Evolutionary conservation across 2,113 vertebrate species (phyloP), one percentile per base, ranked within the genome.

Genomic region (Theristicus caerulescens): DNA sequence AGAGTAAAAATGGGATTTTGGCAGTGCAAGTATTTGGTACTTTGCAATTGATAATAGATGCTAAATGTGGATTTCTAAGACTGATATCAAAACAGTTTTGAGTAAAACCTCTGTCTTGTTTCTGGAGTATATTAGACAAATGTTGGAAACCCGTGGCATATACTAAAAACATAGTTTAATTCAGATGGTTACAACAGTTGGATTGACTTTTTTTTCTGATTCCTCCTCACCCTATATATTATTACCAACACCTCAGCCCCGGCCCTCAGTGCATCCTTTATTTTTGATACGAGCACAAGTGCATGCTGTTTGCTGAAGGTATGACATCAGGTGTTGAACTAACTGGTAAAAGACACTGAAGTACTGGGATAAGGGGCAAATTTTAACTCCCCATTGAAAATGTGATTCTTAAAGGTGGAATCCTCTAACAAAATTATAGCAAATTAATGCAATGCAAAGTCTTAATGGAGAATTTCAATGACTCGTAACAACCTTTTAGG

Each of bases 1-100:
- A 97, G 81, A 94, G 73, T 82, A 96, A 97, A 96, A 84, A 83
- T 89, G 52, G 27, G 74, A 81, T 84, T 90, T 94, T 65, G 66
- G 32, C 16, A 40, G 20, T 44, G 11, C 15, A 86, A 38, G 29
- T 77, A 79, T 76, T 13, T 77, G 17, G 21, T 78, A 58, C 29
- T 83, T 95, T 85, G 78, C 70, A 90, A 96, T 65, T 91, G 72
- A 95, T 93, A 95, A 92, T 88, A 94, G 81, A 87, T 95, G 88
- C 40, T 97, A 96, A 92, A 76, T 80, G 86, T 93, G 84, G 79
- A 87, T 97, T 97, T 97, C 94, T 92, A 90, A 90, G 92, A 96
- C 52, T 90, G 47, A 92, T 96, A 96, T 84, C 61, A 67, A 70
- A 77, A 87, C 7, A 36, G 7, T 52, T 90, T 70, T 85, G 42